Evolutionary conservation across 2,113 vertebrate genomes (phyloP), one percentile per base, ranked within the genome.

Genomic region (Rhinogobius similis): DNA sequence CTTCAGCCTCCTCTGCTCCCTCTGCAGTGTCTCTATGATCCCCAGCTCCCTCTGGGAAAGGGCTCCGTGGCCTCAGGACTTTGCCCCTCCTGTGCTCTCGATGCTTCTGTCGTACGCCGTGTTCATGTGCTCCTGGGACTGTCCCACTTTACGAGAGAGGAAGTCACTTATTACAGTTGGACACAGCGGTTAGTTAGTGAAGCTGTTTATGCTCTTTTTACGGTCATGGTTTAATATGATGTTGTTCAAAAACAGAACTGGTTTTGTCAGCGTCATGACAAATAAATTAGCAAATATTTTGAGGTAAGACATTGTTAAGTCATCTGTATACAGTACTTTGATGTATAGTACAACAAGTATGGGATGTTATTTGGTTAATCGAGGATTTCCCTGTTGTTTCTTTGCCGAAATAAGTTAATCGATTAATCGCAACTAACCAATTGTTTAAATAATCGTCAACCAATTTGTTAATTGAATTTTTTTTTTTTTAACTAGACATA

Each of bases 61-160:
- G 70, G 77, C 58, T 79, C 56, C 12, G 55, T 58, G 53, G 36
- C 62, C 29, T 73, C 20, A 71, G 14, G 50, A 69, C 5, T 1
- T 1, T 2, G n/a, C 63, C 68, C 70, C 76, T 67, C 79, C 77
- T 38, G 24, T 18, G 24, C 44, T 63, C 26, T 5, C 56, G 43
- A 74, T 73, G 68, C 18, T 39, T 64, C 75, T 67, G 48, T 61
- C 70, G 62, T 53, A 18, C 39, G n/a, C 52, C 11, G 9, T 23
- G 21, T 24, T 13, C 21, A 58, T 29, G 24, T 9, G 24, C 26
- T 58, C 14, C 55, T 29, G 14, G 55, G 55, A 18, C 26, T 2
- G 13, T 29, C 26, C 58, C 55, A 29, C 14, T 29, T 58, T 58
- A 27, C 24, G 26, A 58, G 26, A 58, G 7, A 58, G 55, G 55